These are phyloP conservation scores for Phoenicopterus ruber DNA, from an alignment of 2,113 vertebrate species.

Conservation along the genomic window DNA sequence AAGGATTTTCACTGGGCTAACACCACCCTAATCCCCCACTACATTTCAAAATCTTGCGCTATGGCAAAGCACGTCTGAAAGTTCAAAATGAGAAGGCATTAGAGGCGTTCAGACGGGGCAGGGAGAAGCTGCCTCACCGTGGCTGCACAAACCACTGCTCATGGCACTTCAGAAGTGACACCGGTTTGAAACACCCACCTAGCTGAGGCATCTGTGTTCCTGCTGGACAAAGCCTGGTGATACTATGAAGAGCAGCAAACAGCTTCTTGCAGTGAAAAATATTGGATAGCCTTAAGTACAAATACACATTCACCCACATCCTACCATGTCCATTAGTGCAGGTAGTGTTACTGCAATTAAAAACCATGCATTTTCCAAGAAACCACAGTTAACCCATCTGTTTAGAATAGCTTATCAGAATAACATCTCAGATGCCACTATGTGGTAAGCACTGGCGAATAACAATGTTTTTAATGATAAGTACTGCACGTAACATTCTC, in stretches of 20 bases:
- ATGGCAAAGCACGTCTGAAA: neutral
- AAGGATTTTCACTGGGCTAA: neutral
- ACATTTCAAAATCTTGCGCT: neutral
- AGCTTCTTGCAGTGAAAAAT: neutral
- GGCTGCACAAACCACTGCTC: neutral
- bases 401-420: neutral
- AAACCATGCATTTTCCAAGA: neutral
- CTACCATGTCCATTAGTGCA: neutral
- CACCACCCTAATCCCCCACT: neutral
- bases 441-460: neutral
- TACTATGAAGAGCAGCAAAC: neutral
- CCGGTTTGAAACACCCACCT: neutral
- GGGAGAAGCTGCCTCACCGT: neutral
- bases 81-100: neutral
- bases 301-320: neutral
- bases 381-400: neutral
- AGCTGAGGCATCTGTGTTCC: neutral
- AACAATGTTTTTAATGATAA: neutral
- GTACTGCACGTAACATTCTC: neutral
- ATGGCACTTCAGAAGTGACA: neutral
- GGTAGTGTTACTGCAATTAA: slow-evolving; percentile 20
- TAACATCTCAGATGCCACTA: neutral
- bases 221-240: neutral
- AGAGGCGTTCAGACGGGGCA: neutral
- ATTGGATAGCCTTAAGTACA: neutral